phyloP scores from a whole-genome alignment of 2,797 vertebrate genomes.

The Melanotaenia nigrans region DNA sequence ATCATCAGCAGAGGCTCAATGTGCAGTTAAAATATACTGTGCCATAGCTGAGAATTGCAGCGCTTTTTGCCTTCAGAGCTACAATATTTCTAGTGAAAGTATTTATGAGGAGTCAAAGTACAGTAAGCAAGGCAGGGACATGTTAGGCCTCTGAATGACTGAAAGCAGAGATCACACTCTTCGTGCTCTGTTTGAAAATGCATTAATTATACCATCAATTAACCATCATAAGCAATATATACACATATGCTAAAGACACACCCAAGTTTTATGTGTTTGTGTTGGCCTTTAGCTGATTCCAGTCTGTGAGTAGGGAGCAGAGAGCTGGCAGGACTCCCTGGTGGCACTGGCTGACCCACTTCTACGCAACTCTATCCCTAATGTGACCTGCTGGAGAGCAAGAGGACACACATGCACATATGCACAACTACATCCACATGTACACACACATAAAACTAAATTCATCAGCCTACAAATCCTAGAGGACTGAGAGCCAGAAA shows the following conservation, averaged over 20 bases:
- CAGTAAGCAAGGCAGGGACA: conserved; percentile 38
- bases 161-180: conserved; percentile 10
- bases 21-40: conserved; percentile 47
- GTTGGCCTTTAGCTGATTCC: conserved; percentile 50
- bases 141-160: conserved; percentile 36
- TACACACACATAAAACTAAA: conserved; percentile 3
- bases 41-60: conserved; percentile 10
- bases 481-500: conserved; percentile 23
- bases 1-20: conserved; percentile 49
- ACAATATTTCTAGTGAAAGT: conserved; percentile 19
- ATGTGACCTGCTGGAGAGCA: conserved; percentile 68
- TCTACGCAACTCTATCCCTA: conserved; percentile 76
- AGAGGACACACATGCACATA: conserved; percentile 37
- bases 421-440: conserved; percentile 4
- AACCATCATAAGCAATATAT: conserved; percentile 5
- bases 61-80: conserved; percentile 27
- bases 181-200: conserved; percentile 5
- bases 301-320: conserved; percentile 46
- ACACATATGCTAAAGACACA: conserved; percentile 6
- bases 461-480: conserved; percentile 43
- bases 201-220: conserved; percentile 7
- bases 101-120: conserved; percentile 60
- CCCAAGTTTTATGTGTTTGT: conserved; percentile 33
- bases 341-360: conserved; percentile 79
- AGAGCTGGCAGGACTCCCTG: conserved; percentile 70